A percentile compares a stretch with the other conserved stretches of the same genome.
These are phyloP conservation scores for Tragelaphus scriptus DNA, from an alignment of 2,113 vertebrate genomes.

Conservation along the genomic window DNA sequence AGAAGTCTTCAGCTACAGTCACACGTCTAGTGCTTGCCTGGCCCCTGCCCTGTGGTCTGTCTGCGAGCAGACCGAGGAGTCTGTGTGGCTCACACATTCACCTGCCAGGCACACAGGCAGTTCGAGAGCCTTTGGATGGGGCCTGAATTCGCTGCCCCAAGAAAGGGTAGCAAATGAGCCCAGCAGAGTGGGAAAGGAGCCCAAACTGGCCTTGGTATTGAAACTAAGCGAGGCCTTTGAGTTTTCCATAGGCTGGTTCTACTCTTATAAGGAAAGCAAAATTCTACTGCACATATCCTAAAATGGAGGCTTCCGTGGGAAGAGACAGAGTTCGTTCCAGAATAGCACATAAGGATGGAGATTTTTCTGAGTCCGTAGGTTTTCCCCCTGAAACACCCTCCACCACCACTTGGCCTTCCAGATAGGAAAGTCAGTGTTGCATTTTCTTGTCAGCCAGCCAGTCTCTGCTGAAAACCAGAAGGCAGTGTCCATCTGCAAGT, in stretches of 20 bases:
- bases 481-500: not conserved
- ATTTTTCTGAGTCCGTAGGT: not conserved
- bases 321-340: not conserved
- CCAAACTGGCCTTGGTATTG: not conserved
- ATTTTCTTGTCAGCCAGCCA: not conserved
- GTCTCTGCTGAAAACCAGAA: slow-evolving; percentile 23
- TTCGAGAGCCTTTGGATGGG: not conserved
- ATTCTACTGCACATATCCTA: not conserved
- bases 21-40: not conserved
- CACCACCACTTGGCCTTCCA: not conserved
- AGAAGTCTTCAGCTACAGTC: not conserved
- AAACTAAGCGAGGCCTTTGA: not conserved
- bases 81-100: not conserved
- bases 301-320: not conserved
- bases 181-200: not conserved
- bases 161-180: not conserved
- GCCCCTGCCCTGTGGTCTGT: not conserved
- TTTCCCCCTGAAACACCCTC: not conserved
- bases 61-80: not conserved
- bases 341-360: not conserved
- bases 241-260: not conserved
- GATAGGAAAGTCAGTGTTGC: not conserved
- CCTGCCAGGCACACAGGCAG: not conserved
- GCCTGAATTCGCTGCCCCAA: not conserved
- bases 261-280: not conserved